Evolutionary conservation across 2,888 invertebrate genomes (phyloP), one percentile per base, ranked within the genome.

Genomic region (Vanessa cardui): DNA sequence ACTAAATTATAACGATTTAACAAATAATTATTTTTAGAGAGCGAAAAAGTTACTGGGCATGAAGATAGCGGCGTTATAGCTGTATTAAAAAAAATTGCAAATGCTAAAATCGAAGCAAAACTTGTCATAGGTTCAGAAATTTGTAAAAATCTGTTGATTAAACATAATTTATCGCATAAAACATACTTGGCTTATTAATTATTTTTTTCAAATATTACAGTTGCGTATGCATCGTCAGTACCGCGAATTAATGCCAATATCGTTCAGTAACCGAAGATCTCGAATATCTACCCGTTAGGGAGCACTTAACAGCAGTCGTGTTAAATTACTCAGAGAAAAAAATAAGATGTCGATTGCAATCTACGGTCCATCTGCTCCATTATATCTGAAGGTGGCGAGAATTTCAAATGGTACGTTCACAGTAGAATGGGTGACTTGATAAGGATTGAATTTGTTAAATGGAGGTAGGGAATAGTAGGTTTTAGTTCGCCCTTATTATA

Each of bases 291-390:
- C 50, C 54, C 54, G 15, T 26, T 54, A 54, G n/a, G 54, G 31
- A 54, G 54, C 54, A 54, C 54, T 54, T 54, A 54, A 82, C 81
- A 80, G 73, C 78, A 83, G 79, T 79, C 83, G 82, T 80, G 81
- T 88, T 82, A 85, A 86, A 86, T 88, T 88, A 86, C 86, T 72
- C 70, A 71, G 66, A 70, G 71, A 74, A 77, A 80, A 77, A 78
- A 71, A 58, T 59, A 65, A 77, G 74, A 72, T 71, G 72, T 72
- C 75, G 69, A 80, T 78, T 80, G 76, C 77, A 79, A 74, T 73
- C 71, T 54, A 33, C 54, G 31, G 54, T 33, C 31, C 31, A 31
- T 54, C 26, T 54, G n/a, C 8, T 31, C 54, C 31, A 54, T 54
- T 54, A 31, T 31, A 54, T 50, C 50, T 21, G 2, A 21, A 50